phyloP scores from a whole-genome alignment of 2,113 vertebrate species.

The Gnathonemus echidnorhynchus region DNA sequence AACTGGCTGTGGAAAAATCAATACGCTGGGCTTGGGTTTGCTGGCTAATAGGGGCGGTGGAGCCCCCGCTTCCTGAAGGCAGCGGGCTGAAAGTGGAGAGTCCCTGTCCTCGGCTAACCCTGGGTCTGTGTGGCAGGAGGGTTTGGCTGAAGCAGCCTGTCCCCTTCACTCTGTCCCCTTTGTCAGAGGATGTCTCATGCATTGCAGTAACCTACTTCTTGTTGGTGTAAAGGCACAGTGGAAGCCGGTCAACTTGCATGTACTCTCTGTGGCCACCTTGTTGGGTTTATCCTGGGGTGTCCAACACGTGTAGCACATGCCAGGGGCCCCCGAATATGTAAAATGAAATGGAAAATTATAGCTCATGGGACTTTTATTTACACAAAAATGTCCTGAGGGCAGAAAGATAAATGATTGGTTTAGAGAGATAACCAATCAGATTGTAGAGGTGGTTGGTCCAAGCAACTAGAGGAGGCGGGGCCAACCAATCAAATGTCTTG shows the following conservation, averaged over 20 bases:
- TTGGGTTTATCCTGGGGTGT: not conserved
- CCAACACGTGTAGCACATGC: not conserved
- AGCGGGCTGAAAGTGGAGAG: slow-evolving; percentile 47
- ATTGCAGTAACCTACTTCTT: not conserved
- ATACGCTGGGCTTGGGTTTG: slow-evolving; percentile 58
- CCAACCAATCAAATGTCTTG: too few species aligned
- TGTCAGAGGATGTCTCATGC: not conserved
- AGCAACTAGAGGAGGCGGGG: too few species aligned
- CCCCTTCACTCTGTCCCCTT: not conserved
- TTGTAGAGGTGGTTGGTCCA: too few species aligned
- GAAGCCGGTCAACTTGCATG: not conserved
- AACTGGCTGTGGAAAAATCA: slow-evolving; percentile 47
- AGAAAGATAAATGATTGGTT: too few species aligned
- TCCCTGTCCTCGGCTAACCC: not conserved
- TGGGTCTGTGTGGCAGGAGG: slow-evolving; percentile 21
- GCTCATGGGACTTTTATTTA: too few species aligned
- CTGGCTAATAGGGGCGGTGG: slow-evolving; percentile 46
- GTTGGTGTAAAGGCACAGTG: not conserved
- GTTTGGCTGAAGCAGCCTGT: not conserved
- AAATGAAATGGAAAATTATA: not conserved
- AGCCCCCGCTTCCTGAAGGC: slow-evolving; percentile 46
- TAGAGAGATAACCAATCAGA: too few species aligned
- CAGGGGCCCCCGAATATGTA: not conserved
- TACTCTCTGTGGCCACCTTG: not conserved
- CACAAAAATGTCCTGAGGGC: too few species aligned